A percentile compares a stretch with the other conserved stretches of the same genome.
phyloP scores from a whole-genome alignment of 1,140 invertebrate genomes.

The Halesus radiatus region DNA sequence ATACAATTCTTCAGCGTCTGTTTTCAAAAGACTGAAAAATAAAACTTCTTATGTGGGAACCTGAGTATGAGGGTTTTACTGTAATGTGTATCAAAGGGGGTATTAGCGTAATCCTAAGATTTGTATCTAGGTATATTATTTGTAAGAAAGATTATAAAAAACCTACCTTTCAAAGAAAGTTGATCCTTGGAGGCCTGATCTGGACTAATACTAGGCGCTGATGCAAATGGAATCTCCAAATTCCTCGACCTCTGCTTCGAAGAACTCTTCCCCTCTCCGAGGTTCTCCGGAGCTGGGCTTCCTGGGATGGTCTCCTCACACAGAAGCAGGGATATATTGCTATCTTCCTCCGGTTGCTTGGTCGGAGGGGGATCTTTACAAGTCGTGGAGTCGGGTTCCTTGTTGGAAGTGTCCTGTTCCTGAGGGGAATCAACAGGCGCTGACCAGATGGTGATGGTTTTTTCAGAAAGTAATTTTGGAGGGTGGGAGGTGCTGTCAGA shows the following conservation, averaged over 20 bases:
- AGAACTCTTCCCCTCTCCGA: slow-evolving; percentile 63
- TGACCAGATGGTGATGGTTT: slow-evolving; percentile 68
- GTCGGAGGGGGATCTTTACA: slow-evolving; percentile 32
- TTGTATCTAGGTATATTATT: too few relatives aligned
- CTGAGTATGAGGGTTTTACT: too few relatives aligned
- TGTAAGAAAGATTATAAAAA: too few relatives aligned
- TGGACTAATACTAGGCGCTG: slow-evolving; percentile 71
- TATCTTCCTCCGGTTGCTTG: slow-evolving; percentile 63
- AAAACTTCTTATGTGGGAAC: too few relatives aligned
- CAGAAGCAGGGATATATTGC: slow-evolving; percentile 76
- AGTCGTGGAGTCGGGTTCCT: background rate
- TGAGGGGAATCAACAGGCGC: slow-evolving; percentile 62
- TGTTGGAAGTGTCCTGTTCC: slow-evolving; percentile 28
- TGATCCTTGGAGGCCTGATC: slow-evolving; percentile 59
- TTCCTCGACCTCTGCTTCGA: slow-evolving; percentile 62
- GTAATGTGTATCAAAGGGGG: too few relatives aligned
- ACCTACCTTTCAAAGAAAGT: slow-evolving; percentile 47
- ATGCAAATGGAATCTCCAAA: slow-evolving; percentile 76
- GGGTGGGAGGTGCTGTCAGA: slow-evolving; percentile 51
- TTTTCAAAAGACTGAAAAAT: too few relatives aligned
- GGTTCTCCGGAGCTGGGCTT: slow-evolving; percentile 80
- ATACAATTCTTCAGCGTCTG: too few relatives aligned
- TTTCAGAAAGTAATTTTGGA: slow-evolving; percentile 62
- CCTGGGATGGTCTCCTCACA: slow-evolving; percentile 92
- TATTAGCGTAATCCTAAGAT: too few relatives aligned